Evolutionary conservation across 2,797 vertebrate genomes (phyloP).

Genomic region (Siniperca undulata): DNA sequence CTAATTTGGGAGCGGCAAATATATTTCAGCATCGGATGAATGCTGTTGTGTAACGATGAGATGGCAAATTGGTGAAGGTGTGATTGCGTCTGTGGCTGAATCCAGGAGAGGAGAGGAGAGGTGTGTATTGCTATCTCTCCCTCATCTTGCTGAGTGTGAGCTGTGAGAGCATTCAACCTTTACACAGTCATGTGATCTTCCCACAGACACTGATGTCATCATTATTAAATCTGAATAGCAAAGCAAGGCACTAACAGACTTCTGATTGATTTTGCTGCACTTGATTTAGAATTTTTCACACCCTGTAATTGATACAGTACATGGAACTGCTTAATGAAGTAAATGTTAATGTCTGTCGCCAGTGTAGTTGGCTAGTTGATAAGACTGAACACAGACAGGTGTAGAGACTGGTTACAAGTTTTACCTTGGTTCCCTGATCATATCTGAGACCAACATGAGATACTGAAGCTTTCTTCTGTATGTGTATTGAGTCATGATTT

Average conservation of each 20-base stretch:
- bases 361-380: neutral
- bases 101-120: neutral
- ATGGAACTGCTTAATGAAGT: neutral
- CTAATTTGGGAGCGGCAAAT: neutral
- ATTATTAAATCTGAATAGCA: slow-evolving; percentile 1
- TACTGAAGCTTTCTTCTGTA: neutral
- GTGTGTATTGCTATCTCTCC: slow-evolving; percentile 6
- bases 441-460: neutral
- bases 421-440: neutral
- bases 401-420: neutral
- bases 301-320: neutral
- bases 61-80: neutral
- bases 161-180: slow-evolving; percentile 48
- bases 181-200: slow-evolving; percentile 20
- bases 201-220: slow-evolving; percentile 13
- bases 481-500: neutral
- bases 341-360: neutral
- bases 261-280: neutral
- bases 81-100: neutral
- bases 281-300: neutral
- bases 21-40: neutral
- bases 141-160: slow-evolving; percentile 13
- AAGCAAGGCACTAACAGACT: neutral
- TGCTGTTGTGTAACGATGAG: neutral
- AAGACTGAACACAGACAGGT: slow-evolving; percentile 1